Percentiles rank a stretch among this genome's conserved stretches.
Evolutionary conservation across 1,140 invertebrate species (phyloP).

Genomic region (Drosophila sproati): DNA sequence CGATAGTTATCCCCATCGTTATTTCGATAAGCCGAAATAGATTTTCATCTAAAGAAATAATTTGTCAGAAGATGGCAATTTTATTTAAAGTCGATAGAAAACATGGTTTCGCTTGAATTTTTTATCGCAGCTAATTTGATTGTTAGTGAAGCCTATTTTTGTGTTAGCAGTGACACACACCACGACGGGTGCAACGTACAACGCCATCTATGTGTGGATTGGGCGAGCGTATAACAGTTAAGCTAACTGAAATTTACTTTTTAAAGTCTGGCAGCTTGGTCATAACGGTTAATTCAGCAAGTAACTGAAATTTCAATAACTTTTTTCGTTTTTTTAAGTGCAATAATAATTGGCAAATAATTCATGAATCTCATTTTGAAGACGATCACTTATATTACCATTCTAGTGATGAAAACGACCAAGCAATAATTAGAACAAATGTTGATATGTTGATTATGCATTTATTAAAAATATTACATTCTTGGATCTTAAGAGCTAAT

Average conservation of each 20-base stretch:
- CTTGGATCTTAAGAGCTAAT: conserved; percentile 40
- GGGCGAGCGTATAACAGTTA: conserved; percentile 19
- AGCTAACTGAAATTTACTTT: too few species aligned
- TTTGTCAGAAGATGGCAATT: too few species aligned
- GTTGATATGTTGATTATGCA: conserved; percentile 29
- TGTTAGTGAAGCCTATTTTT: background rate
- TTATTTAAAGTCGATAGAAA: too few species aligned
- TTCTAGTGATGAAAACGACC: too few species aligned
- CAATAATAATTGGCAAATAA: too few species aligned
- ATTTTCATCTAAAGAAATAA: too few species aligned
- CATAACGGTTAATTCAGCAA: conserved; percentile 15
- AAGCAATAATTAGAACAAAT: background rate
- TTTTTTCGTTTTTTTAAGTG: background rate
- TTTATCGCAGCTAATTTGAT: background rate
- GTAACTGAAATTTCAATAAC: background rate
- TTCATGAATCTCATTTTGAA: too few species aligned
- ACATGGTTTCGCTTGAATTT: too few species aligned
- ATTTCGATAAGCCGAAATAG: too few species aligned
- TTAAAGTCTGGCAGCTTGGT: conserved; percentile 14
- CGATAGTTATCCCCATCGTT: too few species aligned
- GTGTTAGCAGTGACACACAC: too few species aligned
- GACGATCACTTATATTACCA: too few species aligned
- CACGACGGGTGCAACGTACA: background rate
- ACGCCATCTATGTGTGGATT: conserved; percentile 19
- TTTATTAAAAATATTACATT: conserved; percentile 73